phyloP scores from a whole-genome alignment of 2,113 vertebrate genomes.

The Entelurus aequoreus region DNA sequence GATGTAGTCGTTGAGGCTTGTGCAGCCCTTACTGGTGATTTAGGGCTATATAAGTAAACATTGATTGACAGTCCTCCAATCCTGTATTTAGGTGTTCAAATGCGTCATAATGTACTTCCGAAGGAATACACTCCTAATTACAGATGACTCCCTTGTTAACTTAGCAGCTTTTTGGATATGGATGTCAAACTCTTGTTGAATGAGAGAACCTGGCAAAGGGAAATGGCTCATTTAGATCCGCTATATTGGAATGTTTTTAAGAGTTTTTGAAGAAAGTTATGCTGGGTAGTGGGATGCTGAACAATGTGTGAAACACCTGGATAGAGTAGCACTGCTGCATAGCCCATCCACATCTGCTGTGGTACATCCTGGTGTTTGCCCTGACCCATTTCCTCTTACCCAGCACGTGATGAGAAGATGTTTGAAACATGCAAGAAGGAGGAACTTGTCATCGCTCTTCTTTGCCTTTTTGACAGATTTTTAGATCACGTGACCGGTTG shows the following conservation, averaged over 20 bases:
- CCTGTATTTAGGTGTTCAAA: too few species aligned
- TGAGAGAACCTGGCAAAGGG: constrained; percentile 32
- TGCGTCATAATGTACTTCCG: too few species aligned
- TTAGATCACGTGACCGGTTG: constrained; percentile 64
- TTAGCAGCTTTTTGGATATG: too few species aligned
- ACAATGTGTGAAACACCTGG: constrained; percentile 40
- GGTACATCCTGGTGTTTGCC: constrained; percentile 19
- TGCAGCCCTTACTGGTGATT: too few species aligned
- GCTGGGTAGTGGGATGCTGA: constrained; percentile 8
- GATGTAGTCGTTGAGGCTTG: too few species aligned
- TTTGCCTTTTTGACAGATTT: constrained; percentile 67
- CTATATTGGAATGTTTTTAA: constrained; percentile 22
- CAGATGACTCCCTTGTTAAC: too few species aligned
- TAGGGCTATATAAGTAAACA: too few species aligned
- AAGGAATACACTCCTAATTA: too few species aligned
- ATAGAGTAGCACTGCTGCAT: constrained; percentile 20
- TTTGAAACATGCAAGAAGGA: constrained; percentile 18
- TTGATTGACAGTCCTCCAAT: too few species aligned
- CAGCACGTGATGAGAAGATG: constrained; percentile 13
- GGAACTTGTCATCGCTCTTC: constrained; percentile 33
- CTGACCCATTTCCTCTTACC: constrained; percentile 52
- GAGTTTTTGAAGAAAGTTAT: constrained; percentile 27
- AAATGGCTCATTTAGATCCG: constrained; percentile 20
- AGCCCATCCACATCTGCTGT: constrained; percentile 36
- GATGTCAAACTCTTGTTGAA: too few species aligned